Evolutionary conservation across 2,888 invertebrate species (phyloP), one percentile per base, ranked within the genome.

Genomic region (Muscina levida): DNA sequence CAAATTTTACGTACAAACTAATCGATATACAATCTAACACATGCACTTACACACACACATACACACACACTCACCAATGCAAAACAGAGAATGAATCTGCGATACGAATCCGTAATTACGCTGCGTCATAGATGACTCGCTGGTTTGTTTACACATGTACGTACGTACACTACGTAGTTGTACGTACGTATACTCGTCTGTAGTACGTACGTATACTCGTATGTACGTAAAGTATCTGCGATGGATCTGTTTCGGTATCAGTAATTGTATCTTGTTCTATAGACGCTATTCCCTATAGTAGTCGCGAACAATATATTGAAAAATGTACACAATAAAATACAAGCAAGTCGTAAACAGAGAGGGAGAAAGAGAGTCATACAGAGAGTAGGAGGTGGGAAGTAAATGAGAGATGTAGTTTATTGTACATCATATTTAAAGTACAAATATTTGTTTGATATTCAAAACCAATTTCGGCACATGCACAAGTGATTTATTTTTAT

Each of bases 61-160:
- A 10, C 39, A 15, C 19, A 59, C 6, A 39, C 11, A 39, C n/a
- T 59, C 39, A 37, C 19, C n/a, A n/a, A 59, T 31, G 31, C 3
- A 31, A 5, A n/a, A 8, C 31, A n/a, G n/a, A 3, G 31, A 31
- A 31, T 31, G 31, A 31, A 31, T 31, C 31, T 31, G 8, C 31
- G 31, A 31, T 8, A 31, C 62, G 42, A 39, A 19, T 62, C n/a
- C n/a, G 19, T 53, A 77, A 77, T 77, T 71, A 67, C 57, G 39
- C 73, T 80, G 79, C 79, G 76, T 80, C 76, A 76, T 51, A 76
- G 56, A 66, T 66, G 79, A 71, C 42, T 57, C 42, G 42, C 11
- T 42, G 8, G 42, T 62, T 62, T 42, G 42, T 62, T 51, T 51
- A 22, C 22, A 11, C 19, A 19, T 15, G 17, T 59, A 59, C 39